Conservation (phyloP, 2,888 invertebrate species). For the Caenorhabditis sp. region DNA sequence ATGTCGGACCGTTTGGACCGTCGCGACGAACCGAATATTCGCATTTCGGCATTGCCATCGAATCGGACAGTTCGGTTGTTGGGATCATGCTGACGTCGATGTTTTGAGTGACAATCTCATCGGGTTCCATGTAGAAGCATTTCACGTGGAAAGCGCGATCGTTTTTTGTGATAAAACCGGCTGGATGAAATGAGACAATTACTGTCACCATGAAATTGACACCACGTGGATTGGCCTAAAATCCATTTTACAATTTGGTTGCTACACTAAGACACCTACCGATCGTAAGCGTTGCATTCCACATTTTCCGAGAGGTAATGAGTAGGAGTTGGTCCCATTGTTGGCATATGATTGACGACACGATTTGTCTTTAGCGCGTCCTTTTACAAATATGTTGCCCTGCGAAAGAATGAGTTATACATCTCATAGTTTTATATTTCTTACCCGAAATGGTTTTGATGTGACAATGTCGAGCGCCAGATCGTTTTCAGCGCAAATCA, state of each 20-base stretch:
- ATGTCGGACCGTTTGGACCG: conserved; percentile 61
- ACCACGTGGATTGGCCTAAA: conserved; percentile 68
- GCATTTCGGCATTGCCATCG: conserved; percentile 69
- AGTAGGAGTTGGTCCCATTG: conserved; percentile 65
- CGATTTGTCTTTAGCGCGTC: conserved; percentile 66
- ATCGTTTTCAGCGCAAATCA: conserved; percentile 68
- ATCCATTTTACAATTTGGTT: too few relatives aligned
- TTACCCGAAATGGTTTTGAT: conserved; percentile 57
- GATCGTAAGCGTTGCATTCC: conserved; percentile 70
- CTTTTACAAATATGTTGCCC: conserved; percentile 70
- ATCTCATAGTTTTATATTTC: background rate
- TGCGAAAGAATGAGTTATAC: too few relatives aligned
- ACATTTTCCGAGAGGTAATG: conserved; percentile 67
- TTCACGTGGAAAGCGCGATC: conserved; percentile 69
- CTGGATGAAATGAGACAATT: conserved; percentile 69
- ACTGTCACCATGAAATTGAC: conserved; percentile 69
- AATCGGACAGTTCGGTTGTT: conserved; percentile 63
- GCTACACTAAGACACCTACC: too few relatives aligned
- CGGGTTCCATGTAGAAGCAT: conserved; percentile 70
- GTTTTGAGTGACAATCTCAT: conserved; percentile 67
- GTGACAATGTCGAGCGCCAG: conserved; percentile 68
- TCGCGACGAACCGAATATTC: conserved; percentile 63
- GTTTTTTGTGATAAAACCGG: conserved; percentile 69
- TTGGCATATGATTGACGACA: conserved; percentile 65
- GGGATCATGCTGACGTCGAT: conserved; percentile 69